Base-by-base conservation (phyloP, 2,113 vertebrate species). In the Pao palembangensis region DNA sequence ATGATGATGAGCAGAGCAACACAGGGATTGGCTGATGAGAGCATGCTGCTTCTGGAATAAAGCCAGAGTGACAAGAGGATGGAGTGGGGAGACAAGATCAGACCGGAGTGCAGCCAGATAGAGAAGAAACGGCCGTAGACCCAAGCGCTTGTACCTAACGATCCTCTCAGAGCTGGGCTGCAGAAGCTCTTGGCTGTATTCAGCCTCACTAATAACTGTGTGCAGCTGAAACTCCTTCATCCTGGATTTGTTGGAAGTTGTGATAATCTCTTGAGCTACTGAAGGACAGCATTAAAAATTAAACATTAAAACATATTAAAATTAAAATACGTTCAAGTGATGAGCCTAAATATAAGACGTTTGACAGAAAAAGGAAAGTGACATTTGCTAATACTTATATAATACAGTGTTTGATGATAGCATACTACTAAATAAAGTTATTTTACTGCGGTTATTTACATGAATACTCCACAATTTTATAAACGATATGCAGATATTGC, bases 21-120 rank as follows among this genome's bases (percentile, higher is more conserved):
- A 76, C 55, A 69, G 74, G 78, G 82, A 89, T 84, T 74, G 71
- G 58, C 62, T 82, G 78, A 81, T 84, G 79, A 77, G 62, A 58
- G 51, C 50, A 10, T 20, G 66, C 50, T 46, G 64, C 67, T 79
- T 21, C 69, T 61, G 53, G 47, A 31, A 20, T 67, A 63, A 77
- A 58, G 61, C 55, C 48, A 67, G 70, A 67, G 61, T 54, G 70
- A 25, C 12, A 14, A 53, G 25, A 56, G 67, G 31, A 43, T 4
- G 41, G 55, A 50, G 50, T n/a, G 19, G 21, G 67, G 44, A 23
- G 25, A 31, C 44, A 47, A 31, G 43, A 73, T 16, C 11, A 17
- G 49, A 23, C 53, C 55, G 49, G 55, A 18, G 18, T 14, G 4
- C 55, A 38, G 34, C 34, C 34, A 38, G 34, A 38, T 2, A 12